Evolutionary conservation across 2,888 invertebrate genomes (phyloP).

Genomic region (Anorthoa munda): DNA sequence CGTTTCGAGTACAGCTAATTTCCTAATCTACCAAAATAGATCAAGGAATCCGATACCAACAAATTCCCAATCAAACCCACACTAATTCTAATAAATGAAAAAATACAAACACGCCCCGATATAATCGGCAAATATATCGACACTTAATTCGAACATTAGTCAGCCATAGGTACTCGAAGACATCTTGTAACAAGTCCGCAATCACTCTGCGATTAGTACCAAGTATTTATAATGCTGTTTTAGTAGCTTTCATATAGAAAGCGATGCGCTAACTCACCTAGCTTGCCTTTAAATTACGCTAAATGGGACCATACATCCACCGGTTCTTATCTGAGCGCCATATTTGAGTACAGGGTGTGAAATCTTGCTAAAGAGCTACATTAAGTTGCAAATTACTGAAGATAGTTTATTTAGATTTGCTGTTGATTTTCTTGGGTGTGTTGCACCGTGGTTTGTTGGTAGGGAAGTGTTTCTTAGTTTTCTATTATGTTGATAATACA

Average conservation of each 20-base stretch:
- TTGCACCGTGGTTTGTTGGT: conserved; percentile 18
- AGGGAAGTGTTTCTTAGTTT: not conserved
- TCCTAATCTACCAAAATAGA: not conserved
- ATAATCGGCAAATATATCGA: conserved; percentile 57
- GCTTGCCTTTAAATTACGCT: conserved; percentile 71
- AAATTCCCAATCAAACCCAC: not conserved
- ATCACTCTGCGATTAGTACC: conserved; percentile 63
- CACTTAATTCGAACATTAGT: conserved; percentile 64
- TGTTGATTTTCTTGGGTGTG: conserved; percentile 57
- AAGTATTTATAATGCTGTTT: conserved; percentile 65
- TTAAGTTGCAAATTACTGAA: conserved; percentile 67
- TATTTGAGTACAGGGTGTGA: conserved; percentile 71
- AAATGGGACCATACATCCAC: conserved; percentile 74
- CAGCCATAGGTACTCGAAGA: conserved; percentile 58
- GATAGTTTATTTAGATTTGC: conserved; percentile 63
- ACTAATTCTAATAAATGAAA: conserved; percentile 17
- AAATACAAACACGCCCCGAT: conserved; percentile 28
- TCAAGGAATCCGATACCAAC: not conserved
- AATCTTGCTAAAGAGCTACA: conserved; percentile 66
- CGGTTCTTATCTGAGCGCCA: conserved; percentile 67
- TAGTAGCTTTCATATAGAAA: conserved; percentile 69
- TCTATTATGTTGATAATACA: not conserved
- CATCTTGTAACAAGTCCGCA: conserved; percentile 48
- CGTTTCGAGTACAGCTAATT: not conserved
- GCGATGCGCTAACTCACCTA: conserved; percentile 67